These are phyloP conservation scores for Malaclemys terrapin DNA, from an alignment of 2,113 vertebrate species.

Conservation along the genomic window DNA sequence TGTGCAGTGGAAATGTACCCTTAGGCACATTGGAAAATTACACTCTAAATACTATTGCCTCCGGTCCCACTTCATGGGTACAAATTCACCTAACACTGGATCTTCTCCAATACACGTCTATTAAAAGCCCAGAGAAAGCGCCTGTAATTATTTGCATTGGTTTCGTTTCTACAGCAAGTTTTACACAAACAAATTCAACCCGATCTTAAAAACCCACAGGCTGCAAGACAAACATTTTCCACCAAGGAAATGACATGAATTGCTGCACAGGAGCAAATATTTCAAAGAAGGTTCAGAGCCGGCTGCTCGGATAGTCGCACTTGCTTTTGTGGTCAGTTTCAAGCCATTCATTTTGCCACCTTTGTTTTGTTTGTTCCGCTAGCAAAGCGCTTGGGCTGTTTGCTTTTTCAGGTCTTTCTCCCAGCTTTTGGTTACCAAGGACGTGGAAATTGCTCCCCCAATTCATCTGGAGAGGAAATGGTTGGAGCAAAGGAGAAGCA, in stretches of 20 bases:
- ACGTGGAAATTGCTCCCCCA: background rate
- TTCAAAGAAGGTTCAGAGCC: background rate
- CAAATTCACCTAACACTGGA: too few relatives aligned
- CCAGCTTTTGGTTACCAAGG: background rate
- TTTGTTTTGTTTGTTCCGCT: background rate
- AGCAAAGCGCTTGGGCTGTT: background rate
- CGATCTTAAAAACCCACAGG: background rate
- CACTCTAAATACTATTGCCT: too few relatives aligned
- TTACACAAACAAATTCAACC: background rate
- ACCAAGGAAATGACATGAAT: background rate
- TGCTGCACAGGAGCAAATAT: background rate
- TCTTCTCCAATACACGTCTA: background rate
- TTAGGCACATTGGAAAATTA: too few relatives aligned
- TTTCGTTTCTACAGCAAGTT: background rate
- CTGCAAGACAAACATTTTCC: background rate
- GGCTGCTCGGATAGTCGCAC: background rate
- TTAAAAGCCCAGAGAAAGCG: background rate
- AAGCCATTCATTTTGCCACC: background rate
- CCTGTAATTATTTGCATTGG: background rate
- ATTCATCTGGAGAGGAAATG: background rate
- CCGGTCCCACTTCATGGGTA: too few relatives aligned
- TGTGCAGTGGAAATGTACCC: too few relatives aligned
- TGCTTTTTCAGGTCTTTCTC: background rate
- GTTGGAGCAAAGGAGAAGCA: background rate
- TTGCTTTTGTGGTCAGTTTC: background rate